Conservation (phyloP, 2,888 invertebrate species). For the Drosophila ezoana region DNA sequence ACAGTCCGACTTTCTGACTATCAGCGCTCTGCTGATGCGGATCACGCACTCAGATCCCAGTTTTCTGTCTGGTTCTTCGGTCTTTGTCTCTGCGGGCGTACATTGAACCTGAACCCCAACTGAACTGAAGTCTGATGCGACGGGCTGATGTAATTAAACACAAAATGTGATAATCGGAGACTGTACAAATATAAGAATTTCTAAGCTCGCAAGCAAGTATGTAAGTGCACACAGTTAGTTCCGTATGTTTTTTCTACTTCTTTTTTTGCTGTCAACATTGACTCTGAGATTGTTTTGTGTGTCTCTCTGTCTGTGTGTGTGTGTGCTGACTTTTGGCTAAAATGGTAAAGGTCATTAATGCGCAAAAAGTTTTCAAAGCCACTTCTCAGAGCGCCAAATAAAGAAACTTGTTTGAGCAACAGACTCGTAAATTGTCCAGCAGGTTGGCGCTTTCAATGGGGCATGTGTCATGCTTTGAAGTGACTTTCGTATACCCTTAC, state of each 20-base stretch:
- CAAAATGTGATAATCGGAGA: constrained; percentile 17
- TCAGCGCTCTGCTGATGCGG: constrained; percentile 32
- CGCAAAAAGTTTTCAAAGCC: constrained; percentile 56
- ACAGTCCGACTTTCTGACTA: constrained; percentile 31
- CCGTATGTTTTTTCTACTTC: not conserved
- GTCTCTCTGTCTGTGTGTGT: not conserved
- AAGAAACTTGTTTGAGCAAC: constrained; percentile 67
- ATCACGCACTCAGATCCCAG: constrained; percentile 44
- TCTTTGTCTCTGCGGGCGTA: constrained; percentile 26
- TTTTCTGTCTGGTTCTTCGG: constrained; percentile 8
- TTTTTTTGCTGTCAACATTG: constrained; percentile 4
- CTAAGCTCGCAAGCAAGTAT: not conserved
- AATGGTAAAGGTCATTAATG: constrained; percentile 66
- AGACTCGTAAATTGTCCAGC: constrained; percentile 39
- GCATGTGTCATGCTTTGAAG: constrained; percentile 44
- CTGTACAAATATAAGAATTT: constrained; percentile 2
- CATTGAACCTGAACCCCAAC: constrained; percentile 42
- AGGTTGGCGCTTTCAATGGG: constrained; percentile 33
- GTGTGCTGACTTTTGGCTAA: constrained; percentile 39
- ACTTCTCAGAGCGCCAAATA: constrained; percentile 58
- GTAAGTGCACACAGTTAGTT: not conserved
- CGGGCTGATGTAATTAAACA: constrained; percentile 33
- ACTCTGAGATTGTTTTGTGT: constrained; percentile 12
- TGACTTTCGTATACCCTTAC: constrained; percentile 3
- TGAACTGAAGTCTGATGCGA: constrained; percentile 10